Evolutionary conservation across 2,888 invertebrate species (phyloP), one percentile per base, ranked within the genome.

Genomic region (Coecobrya sp.): DNA sequence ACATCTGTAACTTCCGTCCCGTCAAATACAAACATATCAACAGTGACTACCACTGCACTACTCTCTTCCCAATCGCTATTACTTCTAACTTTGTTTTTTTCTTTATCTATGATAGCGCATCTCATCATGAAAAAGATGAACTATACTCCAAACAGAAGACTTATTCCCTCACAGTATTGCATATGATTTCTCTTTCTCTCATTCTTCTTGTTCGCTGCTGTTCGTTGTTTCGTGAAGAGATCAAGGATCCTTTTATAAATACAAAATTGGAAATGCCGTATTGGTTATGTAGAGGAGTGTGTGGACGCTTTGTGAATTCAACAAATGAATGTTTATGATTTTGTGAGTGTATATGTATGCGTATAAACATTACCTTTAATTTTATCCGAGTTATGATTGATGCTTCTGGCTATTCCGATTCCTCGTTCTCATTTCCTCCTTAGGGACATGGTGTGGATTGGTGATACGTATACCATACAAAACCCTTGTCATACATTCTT

Each of bases 11-110:
- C 94, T 94, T 94, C 94, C 94, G 93, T 90, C 89, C 93, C 93
- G 94, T 94, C 94, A 94, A 93, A 93, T 90, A 92, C 94, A 94
- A 94, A 93, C 94, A 94, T 93, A 79, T 94, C 93, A 94, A 93
- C 65, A 79, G 62, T 79, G 79, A 62, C 86, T 68, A 49, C n/a
- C 11, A 10, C 49, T 65, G 8, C 11, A 10, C 49, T 65, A 1
- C 0, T 16, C 62, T 62, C 11, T 42, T 2, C 22, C 3, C 73
- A 42, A 3, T 70, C 13, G 13, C 70, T 27, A 36, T 36, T 82
- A n/a, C n/a, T n/a, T n/a, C n/a, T 52, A 25, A 55, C 82, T 45
- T 76, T 52, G 25, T 52, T 45, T 25, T 25, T 76, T 16, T 3
- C 22, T n/a, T n/a, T 42, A 27, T 0, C 16, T 7, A 49, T 84